Evolutionary conservation across 2,797 vertebrate genomes (phyloP).

Genomic region (Hapalemur alaotrensis): DNA sequence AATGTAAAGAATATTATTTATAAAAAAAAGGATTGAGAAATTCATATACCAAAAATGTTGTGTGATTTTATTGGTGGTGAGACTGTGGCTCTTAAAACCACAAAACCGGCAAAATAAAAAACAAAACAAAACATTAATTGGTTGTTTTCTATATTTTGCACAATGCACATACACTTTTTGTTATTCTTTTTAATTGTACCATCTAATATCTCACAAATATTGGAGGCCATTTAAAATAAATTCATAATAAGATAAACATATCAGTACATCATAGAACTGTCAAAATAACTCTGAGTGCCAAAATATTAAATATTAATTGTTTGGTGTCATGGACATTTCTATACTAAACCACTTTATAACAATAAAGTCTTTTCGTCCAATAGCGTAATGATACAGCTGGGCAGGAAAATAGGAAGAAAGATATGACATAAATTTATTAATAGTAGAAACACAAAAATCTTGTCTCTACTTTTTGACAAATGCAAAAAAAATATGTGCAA

Average conservation of each 20-base stretch:
- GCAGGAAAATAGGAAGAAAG: not conserved
- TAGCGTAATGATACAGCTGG: not conserved
- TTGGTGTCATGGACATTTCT: not conserved
- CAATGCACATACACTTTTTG: not conserved
- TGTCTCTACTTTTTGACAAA: not conserved
- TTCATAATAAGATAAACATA: not conserved
- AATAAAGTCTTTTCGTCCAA: not conserved
- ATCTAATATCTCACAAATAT: not conserved
- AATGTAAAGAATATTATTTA: not conserved
- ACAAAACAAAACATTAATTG: not conserved
- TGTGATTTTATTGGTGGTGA: not conserved
- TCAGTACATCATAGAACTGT: not conserved
- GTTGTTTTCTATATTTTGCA: not conserved
- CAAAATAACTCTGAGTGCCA: not conserved
- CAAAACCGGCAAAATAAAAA: not conserved
- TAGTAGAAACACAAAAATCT: not conserved
- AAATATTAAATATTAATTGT: not conserved
- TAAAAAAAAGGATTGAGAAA: not conserved
- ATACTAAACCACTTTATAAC: not conserved
- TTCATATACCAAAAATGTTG: not conserved
- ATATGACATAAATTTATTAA: not conserved
- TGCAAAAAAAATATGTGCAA: not conserved
- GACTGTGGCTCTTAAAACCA: not conserved
- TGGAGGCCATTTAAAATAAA: not conserved
- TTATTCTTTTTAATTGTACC: not conserved